Base-by-base conservation (phyloP, 2,888 invertebrate species). In the Cheilosia grossa region DNA sequence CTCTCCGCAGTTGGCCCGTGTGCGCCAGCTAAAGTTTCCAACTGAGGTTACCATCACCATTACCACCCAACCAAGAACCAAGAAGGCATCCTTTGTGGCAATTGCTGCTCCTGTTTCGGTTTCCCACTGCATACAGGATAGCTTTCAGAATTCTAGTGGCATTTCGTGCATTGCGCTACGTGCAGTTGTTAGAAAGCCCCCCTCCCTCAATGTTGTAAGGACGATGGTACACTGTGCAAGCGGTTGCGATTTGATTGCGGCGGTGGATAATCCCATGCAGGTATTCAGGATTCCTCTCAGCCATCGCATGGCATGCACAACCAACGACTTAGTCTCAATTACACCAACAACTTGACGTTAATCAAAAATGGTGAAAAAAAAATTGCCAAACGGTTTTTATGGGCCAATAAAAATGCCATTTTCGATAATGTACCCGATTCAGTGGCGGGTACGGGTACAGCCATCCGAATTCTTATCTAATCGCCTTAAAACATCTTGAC, bases 371-470 rank as follows among this genome's bases (percentile, higher is more conserved):
- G 53, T 75, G 42, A 72, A 70, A 53, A 44, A 13, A 77, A 67
- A 72, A 58, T 30, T 30, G 30, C 59, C 51, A 87, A 89, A 88
- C 87, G 88, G 88, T 89, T 59, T 91, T 91, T 90, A 91, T 91
- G 89, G 90, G 89, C 91, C 91, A 91, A 91, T 91, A 91, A 91
- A 91, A 91, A 90, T 88, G 89, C 89, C 91, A 91, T 91, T 91
- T 91, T 89, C 91, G 90, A 89, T 89, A 88, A 89, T 88, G 88
- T 88, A 81, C 70, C 81, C 66, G 59, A 30, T 78, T 66, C 54
- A 5, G 59, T 17, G 44, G 37, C 44, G 13, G 51, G 51, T 15
- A 27, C 17, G 0, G 44, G 24, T 27, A 66, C 66, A 59, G 47
- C 72, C 70, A 89, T 88, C 87, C 73, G 88, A 91, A 90, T 89